Conservation (phyloP, 2,888 invertebrate species). For the Teleogryllus oceanicus region DNA sequence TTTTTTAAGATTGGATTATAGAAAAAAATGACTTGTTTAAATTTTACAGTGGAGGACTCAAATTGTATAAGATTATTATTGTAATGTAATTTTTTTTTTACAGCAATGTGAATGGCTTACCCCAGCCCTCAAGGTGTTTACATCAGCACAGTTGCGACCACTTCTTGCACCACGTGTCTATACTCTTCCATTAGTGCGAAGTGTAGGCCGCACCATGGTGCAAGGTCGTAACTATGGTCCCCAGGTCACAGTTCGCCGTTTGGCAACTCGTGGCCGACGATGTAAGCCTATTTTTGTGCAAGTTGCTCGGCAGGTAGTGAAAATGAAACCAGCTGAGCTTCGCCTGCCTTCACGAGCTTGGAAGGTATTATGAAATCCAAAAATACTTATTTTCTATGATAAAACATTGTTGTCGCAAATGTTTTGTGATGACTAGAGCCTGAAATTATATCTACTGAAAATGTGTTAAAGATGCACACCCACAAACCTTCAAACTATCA, state of each 20-base stretch:
- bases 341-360: constrained; percentile 61
- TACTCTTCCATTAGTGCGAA: constrained; percentile 60
- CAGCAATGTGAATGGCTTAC: constrained; percentile 34
- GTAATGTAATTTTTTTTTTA: not conserved
- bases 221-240: constrained; percentile 65
- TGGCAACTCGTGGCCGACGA: constrained; percentile 56
- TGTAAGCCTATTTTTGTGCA: constrained; percentile 59
- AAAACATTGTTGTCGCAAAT: too few species aligned
- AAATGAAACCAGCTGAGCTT: constrained; percentile 56
- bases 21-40: too few species aligned
- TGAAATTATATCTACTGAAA: too few species aligned
- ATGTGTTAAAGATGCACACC: too few species aligned
- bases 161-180: constrained; percentile 58
- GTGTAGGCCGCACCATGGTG: constrained; percentile 64
- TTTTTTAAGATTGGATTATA: too few species aligned
- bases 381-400: too few species aligned
- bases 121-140: constrained; percentile 34
- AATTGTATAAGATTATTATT: not conserved
- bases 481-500: too few species aligned
- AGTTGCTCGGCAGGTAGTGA: constrained; percentile 60
- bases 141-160: constrained; percentile 52
- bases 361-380: constrained; percentile 51
- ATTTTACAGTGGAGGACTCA: too few species aligned
- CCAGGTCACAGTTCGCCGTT: constrained; percentile 59
- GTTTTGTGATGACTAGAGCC: too few species aligned